A percentile compares a stretch with the other conserved stretches of the same genome.
Evolutionary conservation across 2,113 vertebrate genomes (phyloP).

Genomic region (Rissa tridactyla): DNA sequence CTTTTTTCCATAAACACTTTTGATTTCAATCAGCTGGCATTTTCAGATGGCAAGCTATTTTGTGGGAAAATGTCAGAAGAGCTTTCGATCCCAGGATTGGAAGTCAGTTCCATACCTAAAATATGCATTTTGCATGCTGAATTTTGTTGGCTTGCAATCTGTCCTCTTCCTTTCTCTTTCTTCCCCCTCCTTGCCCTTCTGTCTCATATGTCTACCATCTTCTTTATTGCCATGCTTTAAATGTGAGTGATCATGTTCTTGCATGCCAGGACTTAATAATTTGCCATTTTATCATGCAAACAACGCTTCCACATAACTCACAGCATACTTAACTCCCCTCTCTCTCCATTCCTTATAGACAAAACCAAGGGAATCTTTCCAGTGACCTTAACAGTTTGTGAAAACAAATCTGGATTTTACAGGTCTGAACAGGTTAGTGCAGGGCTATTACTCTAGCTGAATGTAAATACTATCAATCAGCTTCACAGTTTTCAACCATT

Average conservation of each 20-base stretch:
- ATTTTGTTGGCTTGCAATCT: neutral
- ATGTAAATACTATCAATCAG: neutral
- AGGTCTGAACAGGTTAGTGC: neutral
- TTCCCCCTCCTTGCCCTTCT: neutral
- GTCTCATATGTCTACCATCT: neutral
- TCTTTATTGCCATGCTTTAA: neutral
- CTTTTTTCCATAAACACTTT: neutral
- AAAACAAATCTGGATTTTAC: neutral
- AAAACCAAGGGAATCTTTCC: neutral
- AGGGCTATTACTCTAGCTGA: neutral
- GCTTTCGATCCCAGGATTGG: neutral
- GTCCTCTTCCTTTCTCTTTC: neutral
- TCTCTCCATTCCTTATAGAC: neutral
- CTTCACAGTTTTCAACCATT: neutral
- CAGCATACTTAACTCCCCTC: neutral
- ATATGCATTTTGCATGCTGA: rapidly evolving
- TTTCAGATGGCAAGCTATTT: neutral
- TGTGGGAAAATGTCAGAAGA: neutral
- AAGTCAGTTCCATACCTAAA: neutral
- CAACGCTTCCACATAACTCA: neutral
- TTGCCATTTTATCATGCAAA: neutral
- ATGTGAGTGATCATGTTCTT: neutral
- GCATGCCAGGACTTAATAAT: neutral
- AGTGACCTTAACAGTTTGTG: neutral
- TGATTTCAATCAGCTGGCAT: neutral